A percentile compares a stretch with the other conserved stretches of the same genome.
These are phyloP conservation scores for Sinocyclocheilus maitianheensis DNA, from an alignment of 2,113 vertebrate genomes.

Conservation along the genomic window DNA sequence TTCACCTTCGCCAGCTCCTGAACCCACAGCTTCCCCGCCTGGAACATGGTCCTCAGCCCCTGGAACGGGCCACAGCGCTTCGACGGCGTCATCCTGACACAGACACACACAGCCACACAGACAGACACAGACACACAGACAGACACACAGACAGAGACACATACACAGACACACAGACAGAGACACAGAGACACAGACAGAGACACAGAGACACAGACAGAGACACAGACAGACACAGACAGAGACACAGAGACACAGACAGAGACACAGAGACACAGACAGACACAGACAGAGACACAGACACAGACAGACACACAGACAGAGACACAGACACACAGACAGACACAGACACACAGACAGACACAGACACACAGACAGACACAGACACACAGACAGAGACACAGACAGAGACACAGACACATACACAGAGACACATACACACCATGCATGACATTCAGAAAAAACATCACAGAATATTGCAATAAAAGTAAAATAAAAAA, in stretches of 20 bases:
- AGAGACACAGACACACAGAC: background rate
- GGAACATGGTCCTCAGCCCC: constrained; percentile 78
- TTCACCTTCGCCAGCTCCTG: constrained; percentile 71
- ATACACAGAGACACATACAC: too few species aligned
- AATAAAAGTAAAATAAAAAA: too few species aligned
- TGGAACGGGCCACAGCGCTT: constrained; percentile 86
- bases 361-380: too few species aligned
- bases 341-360: too few species aligned
- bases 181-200: background rate
- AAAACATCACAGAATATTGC: too few species aligned
- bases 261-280: background rate
- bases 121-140: background rate
- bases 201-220: background rate
- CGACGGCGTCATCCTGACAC: constrained; percentile 81
- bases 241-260: background rate
- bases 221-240: background rate
- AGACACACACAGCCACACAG: background rate
- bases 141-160: too few species aligned
- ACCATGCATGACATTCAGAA: too few species aligned
- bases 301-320: background rate
- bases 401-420: too few species aligned
- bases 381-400: too few species aligned
- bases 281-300: background rate
- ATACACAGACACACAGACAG: background rate
- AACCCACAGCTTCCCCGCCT: constrained; percentile 81